Conservation (phyloP, 2,113 vertebrate genomes). For the Echinops telfairi region DNA sequence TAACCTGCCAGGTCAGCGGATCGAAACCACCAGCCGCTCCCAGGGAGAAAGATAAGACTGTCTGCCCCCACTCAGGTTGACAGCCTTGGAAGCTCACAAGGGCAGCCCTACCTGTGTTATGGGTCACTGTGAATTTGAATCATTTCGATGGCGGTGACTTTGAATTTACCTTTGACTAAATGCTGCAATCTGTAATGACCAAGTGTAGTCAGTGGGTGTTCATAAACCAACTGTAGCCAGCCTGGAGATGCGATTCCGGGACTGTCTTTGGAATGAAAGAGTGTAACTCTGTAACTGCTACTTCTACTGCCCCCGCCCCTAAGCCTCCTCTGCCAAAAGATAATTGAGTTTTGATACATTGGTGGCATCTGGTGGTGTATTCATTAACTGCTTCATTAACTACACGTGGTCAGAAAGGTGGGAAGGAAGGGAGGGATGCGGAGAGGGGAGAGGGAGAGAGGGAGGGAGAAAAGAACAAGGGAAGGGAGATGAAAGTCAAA, state of each 20-base stretch:
- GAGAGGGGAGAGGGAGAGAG: neutral
- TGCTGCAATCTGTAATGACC: constrained; percentile 14
- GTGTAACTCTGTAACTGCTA: neutral
- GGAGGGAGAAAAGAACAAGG: too few relatives aligned
- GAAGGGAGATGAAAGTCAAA: neutral
- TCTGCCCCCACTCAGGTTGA: too few relatives aligned
- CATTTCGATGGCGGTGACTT: too few relatives aligned
- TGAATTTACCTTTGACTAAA: neutral
- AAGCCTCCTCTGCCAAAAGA: neutral
- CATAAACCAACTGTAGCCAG: neutral
- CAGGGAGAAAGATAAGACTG: too few relatives aligned
- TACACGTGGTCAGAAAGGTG: neutral
- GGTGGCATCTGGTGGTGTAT: neutral
- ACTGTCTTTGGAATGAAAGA: neutral
- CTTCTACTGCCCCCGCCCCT: constrained; percentile 4
- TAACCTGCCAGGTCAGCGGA: too few relatives aligned
- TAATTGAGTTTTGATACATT: constrained; percentile 22
- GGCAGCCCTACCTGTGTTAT: too few relatives aligned
- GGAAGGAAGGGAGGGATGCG: neutral
- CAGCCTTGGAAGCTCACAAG: too few relatives aligned
- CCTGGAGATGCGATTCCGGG: neutral
- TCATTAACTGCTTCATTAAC: neutral
- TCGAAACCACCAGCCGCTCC: too few relatives aligned
- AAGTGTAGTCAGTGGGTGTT: constrained; percentile 7
- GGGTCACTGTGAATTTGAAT: too few relatives aligned